phyloP scores from a whole-genome alignment of 64 coral and sea anemone genomes.

The Montipora efflorescens region DNA sequence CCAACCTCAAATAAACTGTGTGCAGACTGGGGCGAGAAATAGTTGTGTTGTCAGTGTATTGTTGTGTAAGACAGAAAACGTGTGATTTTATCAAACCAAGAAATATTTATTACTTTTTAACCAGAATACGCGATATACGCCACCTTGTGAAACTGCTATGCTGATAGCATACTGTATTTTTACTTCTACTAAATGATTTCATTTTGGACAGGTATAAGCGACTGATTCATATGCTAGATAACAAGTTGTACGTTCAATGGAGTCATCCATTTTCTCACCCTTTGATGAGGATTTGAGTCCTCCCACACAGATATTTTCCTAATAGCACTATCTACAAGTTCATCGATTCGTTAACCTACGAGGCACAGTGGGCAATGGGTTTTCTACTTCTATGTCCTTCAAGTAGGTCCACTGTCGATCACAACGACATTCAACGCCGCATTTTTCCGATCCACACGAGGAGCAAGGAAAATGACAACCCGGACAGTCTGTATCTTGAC shows the following conservation, averaged over 20 bases:
- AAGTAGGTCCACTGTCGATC: constrained; percentile 90
- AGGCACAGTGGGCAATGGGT: constrained; percentile 30
- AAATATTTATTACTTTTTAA: no score
- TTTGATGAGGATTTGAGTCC: no score
- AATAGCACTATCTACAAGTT: not conserved
- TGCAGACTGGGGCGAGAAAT: not conserved
- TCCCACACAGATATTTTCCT: not conserved
- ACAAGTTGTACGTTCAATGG: no score
- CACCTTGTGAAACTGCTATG: no score
- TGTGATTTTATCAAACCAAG: no score
- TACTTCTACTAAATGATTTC: no score
- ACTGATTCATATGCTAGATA: no score
- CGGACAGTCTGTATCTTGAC: constrained; percentile 87
- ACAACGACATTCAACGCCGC: constrained; percentile 96
- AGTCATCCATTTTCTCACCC: no score
- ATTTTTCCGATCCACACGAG: constrained; percentile 98
- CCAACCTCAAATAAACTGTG: not conserved
- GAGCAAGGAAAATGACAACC: constrained; percentile 95
- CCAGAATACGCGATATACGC: no score
- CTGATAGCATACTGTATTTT: no score
- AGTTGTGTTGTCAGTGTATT: not conserved
- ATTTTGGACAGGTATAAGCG: no score
- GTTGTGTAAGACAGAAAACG: not conserved
- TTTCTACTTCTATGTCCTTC: constrained; percentile 75
- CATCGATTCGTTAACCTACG: constrained; percentile 37